Evolutionary conservation across 2,888 invertebrate genomes (phyloP).

Genomic region (Acronicta psi): DNA sequence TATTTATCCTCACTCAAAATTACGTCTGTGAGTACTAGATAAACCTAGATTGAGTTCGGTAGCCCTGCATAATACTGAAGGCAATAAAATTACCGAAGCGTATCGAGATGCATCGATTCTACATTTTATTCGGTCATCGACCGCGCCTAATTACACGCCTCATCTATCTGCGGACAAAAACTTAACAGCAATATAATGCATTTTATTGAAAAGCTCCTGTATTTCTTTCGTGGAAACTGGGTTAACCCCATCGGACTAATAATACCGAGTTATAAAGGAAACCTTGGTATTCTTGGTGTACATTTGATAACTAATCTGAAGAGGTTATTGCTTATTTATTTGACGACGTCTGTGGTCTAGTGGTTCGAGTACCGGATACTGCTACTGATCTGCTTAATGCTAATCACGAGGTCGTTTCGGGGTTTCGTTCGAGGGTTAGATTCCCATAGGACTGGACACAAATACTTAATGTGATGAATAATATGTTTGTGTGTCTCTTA

Average conservation of each 20-base stretch:
- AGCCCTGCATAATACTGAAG: conserved; percentile 28
- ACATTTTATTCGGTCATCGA: conserved; percentile 48
- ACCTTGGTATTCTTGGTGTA: no score
- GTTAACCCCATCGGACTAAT: conserved; percentile 1
- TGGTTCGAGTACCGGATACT: no score
- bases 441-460: no score
- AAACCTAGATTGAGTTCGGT: neutral
- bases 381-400: no score
- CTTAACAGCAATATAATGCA: conserved; percentile 2
- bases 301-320: no score
- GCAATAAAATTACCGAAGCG: conserved; percentile 28
- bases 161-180: conserved; percentile 7
- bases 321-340: no score
- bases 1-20: no score
- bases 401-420: no score
- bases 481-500: no score
- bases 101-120: conserved; percentile 42
- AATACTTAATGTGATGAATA: no score
- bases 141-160: conserved; percentile 15
- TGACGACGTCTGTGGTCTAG: no score
- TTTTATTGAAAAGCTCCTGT: conserved; percentile 10
- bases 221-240: conserved; percentile 5
- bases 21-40: neutral
- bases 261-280: neutral
- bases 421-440: no score